Base-by-base conservation (phyloP, 2,113 vertebrate genomes). In the Osmerus eperlanus region DNA sequence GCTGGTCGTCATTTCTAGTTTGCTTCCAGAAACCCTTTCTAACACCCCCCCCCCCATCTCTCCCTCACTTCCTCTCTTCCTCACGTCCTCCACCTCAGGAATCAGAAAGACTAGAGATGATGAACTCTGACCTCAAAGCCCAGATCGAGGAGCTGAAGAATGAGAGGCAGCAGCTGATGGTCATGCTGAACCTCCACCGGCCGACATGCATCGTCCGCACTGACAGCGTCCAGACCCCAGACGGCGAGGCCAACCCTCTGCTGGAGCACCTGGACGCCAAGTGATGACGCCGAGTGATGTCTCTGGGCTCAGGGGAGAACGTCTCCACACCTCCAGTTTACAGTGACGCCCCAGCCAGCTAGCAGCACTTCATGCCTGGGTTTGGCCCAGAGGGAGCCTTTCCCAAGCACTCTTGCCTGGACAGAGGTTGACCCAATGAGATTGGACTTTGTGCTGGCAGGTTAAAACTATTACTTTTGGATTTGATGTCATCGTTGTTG, bases 71-170 rank as follows among this genome's bases (percentile, higher is more conserved):
- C 13, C n/a, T n/a, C 9, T 9, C 54, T n/a, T 9, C 54, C 54
- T 2, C 9, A 12, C 60, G 28, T 28, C 25, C 62, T 64, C 1
- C 75, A 51, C 23, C 51, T 3, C 87, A 99, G 97, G 97, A 99
- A 71, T 99, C 97, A 0, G 97, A 99, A 83, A 91, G 96, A 36
- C 91, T 99, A 67, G 97, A 98, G 78, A 95, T 95, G 90, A 94
- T 98, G 92, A 99, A 99, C 1, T 95, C 96, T 0, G 96, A 96
- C 83, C 92, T 99, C 61, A 99, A 99, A 87, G 92, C 95, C 36
- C 97, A 98, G 89, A 99, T 99, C 0, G 96, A 97, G 87, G 96
- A 98, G 90, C 91, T 99, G 86, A 98, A 97, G 81, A 92, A 95
- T 8, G 97, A 99, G 73, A 91, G 96, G 54, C 97, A 98, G 91